These are phyloP conservation scores for Pagrus major DNA, from an alignment of 2,113 vertebrate genomes.

Conservation along the genomic window DNA sequence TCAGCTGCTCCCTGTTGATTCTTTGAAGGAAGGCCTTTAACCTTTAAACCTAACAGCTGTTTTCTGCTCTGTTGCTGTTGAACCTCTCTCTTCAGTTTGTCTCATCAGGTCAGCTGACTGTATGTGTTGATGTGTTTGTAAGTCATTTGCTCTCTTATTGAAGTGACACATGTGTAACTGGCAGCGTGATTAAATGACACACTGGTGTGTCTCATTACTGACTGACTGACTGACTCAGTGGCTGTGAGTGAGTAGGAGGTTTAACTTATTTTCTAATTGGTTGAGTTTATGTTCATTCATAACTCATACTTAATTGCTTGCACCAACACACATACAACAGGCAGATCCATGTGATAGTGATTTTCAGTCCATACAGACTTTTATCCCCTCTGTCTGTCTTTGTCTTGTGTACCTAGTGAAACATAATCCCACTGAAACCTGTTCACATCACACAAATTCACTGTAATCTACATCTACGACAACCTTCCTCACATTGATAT, in stretches of 20 bases:
- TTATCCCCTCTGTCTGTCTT: no score
- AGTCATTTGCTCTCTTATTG: not conserved
- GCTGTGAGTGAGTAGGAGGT: not conserved
- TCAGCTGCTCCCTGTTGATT: not conserved
- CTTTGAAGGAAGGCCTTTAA: not conserved
- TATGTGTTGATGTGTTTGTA: not conserved
- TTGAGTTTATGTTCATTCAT: no score
- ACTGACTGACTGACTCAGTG: not conserved
- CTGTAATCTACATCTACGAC: no score
- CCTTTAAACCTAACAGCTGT: no score
- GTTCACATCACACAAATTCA: no score
- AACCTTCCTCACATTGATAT: no score
- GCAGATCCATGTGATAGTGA: no score
- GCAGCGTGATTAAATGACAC: not conserved
- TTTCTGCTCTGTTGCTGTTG: no score
- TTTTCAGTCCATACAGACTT: no score
- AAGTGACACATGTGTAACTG: not conserved
- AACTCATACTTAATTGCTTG: not conserved
- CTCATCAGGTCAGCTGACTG: conserved; percentile 20
- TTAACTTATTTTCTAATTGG: not conserved
- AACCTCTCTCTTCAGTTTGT: not conserved
- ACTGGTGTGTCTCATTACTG: no score
- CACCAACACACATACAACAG: not conserved
- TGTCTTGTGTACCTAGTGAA: no score
- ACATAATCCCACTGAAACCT: no score